A percentile compares a stretch with the other conserved stretches of the same genome.
phyloP scores from a whole-genome alignment of 2,797 vertebrate species.

The Phrynocephalus guinanensis region DNA sequence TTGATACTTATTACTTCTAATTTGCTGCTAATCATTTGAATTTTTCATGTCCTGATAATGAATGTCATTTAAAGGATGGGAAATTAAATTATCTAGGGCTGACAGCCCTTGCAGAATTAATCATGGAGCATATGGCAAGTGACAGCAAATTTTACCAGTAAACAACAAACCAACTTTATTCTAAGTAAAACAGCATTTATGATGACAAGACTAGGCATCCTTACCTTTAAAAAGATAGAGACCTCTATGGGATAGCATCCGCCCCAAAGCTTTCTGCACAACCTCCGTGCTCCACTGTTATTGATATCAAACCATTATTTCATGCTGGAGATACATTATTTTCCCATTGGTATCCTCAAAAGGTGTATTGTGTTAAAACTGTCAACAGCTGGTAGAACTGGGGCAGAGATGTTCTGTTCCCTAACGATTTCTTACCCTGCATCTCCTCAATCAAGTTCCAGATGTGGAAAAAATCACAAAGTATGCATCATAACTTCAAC shows the following conservation, averaged over 20 bases:
- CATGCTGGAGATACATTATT: conserved; percentile 2
- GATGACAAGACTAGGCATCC: conserved; percentile 38
- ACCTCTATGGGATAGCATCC: conserved; percentile 26
- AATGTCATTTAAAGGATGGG: conserved; percentile 75
- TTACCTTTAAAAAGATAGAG: conserved; percentile 31
- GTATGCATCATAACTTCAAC: conserved; percentile 21
- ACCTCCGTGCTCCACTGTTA: background rate
- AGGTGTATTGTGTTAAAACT: background rate
- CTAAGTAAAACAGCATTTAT: conserved; percentile 53
- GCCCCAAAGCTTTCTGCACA: background rate
- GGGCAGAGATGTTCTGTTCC: conserved; percentile 3
- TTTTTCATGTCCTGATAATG: conserved; percentile 72
- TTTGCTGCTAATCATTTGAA: conserved; percentile 71
- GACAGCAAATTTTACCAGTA: conserved; percentile 76
- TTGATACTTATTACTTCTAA: conserved; percentile 72
- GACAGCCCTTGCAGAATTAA: conserved; percentile 76
- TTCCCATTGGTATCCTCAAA: conserved; percentile 17
- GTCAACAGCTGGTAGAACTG: background rate
- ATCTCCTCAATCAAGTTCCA: conserved; percentile 1
- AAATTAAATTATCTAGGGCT: conserved; percentile 77
- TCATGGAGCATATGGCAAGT: conserved; percentile 77
- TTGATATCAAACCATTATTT: conserved; percentile 1
- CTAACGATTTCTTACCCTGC: background rate
- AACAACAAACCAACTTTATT: conserved; percentile 74
- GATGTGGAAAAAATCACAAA: conserved; percentile 18